These are phyloP conservation scores for Lithophane ornitopus DNA, from an alignment of 2,888 invertebrate genomes.

Conservation along the genomic window DNA sequence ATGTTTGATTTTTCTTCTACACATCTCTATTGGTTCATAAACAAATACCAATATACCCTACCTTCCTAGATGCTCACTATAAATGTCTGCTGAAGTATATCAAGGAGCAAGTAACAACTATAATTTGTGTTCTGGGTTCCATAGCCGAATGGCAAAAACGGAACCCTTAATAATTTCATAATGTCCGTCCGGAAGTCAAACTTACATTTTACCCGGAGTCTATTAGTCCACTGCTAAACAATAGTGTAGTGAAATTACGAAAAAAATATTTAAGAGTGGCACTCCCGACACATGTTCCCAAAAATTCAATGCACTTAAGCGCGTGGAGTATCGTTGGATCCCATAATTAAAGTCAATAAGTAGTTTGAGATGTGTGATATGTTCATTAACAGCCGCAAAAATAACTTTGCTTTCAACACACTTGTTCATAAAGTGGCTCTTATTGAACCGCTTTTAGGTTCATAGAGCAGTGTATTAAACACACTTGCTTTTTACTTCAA, in stretches of 20 bases:
- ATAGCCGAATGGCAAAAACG: not conserved
- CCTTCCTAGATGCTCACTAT: not conserved
- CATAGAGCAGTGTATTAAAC: too few relatives aligned
- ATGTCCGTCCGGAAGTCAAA: not conserved
- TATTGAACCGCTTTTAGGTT: too few relatives aligned
- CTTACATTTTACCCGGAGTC: not conserved
- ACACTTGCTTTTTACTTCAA: too few relatives aligned
- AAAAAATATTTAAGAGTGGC: not conserved
- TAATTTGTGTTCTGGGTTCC: not conserved
- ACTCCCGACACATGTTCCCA: not conserved
- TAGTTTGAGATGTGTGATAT: too few relatives aligned
- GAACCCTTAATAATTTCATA: not conserved
- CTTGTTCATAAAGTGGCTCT: too few relatives aligned
- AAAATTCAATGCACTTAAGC: not conserved
- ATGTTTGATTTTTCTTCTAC: slow-evolving; percentile 12
- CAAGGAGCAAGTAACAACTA: not conserved
- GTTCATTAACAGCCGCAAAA: too few relatives aligned
- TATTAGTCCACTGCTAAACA: not conserved
- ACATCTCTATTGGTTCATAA: not conserved
- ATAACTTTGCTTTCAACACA: too few relatives aligned
- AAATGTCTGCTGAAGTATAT: not conserved
- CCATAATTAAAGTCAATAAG: too few relatives aligned
- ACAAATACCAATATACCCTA: not conserved
- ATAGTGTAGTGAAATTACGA: not conserved
- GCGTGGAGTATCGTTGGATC: too few relatives aligned